Evolutionary conservation across 2,888 invertebrate genomes (phyloP).

Genomic region (Polyommatus iphigenia): DNA sequence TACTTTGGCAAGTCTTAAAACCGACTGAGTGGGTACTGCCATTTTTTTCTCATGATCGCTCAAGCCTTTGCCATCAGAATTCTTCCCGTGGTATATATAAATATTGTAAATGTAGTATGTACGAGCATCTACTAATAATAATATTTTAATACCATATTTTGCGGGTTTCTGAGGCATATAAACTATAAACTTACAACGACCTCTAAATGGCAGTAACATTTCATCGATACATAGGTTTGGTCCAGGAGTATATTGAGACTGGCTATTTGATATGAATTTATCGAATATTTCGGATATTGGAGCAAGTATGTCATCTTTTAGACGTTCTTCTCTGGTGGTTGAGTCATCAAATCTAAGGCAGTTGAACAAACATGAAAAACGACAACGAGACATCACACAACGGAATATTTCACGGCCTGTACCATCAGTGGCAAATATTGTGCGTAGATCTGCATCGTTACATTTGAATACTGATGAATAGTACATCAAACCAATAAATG

Average conservation of each 20-base stretch:
- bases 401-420: conserved; percentile 17
- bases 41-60: conserved; percentile 34
- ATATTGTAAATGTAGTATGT: conserved; percentile 28
- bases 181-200: conserved; percentile 26
- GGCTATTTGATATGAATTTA: conserved; percentile 15
- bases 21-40: conserved; percentile 36
- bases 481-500: conserved; percentile 20
- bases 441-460: conserved; percentile 20
- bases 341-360: conserved; percentile 17
- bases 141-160: conserved; percentile 32
- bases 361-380: conserved; percentile 1
- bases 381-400: conserved; percentile 11
- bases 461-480: conserved; percentile 23
- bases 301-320: conserved; percentile 15
- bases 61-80: conserved; percentile 45
- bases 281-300: conserved; percentile 21
- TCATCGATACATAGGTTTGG: conserved; percentile 16
- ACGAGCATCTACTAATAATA: conserved; percentile 29
- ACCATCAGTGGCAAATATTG: conserved; percentile 14
- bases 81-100: conserved; percentile 33
- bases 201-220: conserved; percentile 22
- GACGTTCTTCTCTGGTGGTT: not conserved
- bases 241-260: conserved; percentile 18
- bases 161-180: conserved; percentile 32
- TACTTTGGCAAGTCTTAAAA: conserved; percentile 38